Base-by-base conservation (phyloP, 2,888 invertebrate species). In the Leptopilina syphax region DNA sequence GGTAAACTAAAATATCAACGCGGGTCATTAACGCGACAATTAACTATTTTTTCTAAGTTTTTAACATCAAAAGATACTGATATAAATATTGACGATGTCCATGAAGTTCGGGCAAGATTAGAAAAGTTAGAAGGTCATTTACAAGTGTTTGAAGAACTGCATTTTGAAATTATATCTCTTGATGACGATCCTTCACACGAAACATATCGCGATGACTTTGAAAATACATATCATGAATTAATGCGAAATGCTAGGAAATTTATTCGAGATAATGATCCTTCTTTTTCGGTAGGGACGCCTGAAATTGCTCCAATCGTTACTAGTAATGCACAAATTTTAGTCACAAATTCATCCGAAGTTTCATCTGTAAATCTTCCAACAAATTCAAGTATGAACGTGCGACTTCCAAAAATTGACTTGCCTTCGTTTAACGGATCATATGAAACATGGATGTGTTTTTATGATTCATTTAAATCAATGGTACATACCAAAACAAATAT, bases 391-490 rank as follows among this genome's bases (percentile, higher is more conserved):
- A n/a, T n/a, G n/a, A 57, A 60, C 18, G 60, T 60, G n/a, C 60
- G 60, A 60, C 60, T 60, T 18, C 60, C 60, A 60, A 60, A 60
- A 60, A 60, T 60, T 60, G n/a, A 13, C 13, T 60, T 60, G 60
- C 60, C 60, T 60, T 60, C 18, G 8, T 60, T 60, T 60, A n/a
- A n/a, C 6, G 60, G 60, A n/a, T 13, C 60, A 4, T 60, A 60
- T 60, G 60, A n/a, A 60, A 60, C 60, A 60, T 60, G 60, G 60
- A 60, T 60, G 18, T 60, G 60, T n/a, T 60, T 60, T n/a, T n/a
- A 60, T n/a, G 60, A 60, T 60, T 60, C 60, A 60, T 60, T 60
- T 60, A 60, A n/a, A 60, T 60, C 60, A 60, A 60, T 60, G 60
- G n/a, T 60, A 2, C 60, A 60, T 60, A 18, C n/a, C 0, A 60